phyloP scores from a whole-genome alignment of 2,113 vertebrate species.

The Arizona elegans region DNA sequence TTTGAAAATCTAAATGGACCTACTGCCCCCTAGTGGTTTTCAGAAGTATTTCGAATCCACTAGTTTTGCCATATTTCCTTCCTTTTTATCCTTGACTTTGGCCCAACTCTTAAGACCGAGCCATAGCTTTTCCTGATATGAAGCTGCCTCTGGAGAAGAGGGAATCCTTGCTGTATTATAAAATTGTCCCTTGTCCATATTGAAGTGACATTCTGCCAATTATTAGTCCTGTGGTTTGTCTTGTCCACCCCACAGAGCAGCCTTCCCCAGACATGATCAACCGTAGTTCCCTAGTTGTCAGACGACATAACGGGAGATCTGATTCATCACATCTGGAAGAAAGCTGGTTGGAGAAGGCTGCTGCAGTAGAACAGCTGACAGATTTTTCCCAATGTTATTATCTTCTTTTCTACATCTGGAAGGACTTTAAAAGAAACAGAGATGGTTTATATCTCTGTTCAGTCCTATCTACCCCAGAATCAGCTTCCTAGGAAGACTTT shows the following conservation, averaged over 20 bases:
- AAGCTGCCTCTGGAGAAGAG: slow-evolving; percentile 14
- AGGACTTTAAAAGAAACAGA: neutral
- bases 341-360: neutral
- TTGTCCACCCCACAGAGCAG: neutral
- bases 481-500: slow-evolving; percentile 18
- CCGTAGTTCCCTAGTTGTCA: neutral
- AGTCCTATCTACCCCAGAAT: slow-evolving; percentile 3
- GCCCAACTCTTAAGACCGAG: slow-evolving; percentile 13
- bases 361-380: neutral
- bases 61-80: slow-evolving; percentile 9
- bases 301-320: neutral
- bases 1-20: slow-evolving; percentile 5
- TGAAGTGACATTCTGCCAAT: neutral
- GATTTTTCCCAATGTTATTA: neutral
- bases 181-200: neutral
- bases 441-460: neutral
- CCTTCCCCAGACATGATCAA: neutral
- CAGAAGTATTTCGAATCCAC: slow-evolving; percentile 18
- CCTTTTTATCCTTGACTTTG: neutral
- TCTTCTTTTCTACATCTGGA: slow-evolving; percentile 13
- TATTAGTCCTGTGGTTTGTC: neutral
- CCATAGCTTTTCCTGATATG: slow-evolving; percentile 14
- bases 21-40: slow-evolving; percentile 16
- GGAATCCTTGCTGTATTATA: neutral
- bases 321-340: neutral